Conservation (phyloP, 1,140 invertebrate genomes). For the Metaphire vulgaris region DNA sequence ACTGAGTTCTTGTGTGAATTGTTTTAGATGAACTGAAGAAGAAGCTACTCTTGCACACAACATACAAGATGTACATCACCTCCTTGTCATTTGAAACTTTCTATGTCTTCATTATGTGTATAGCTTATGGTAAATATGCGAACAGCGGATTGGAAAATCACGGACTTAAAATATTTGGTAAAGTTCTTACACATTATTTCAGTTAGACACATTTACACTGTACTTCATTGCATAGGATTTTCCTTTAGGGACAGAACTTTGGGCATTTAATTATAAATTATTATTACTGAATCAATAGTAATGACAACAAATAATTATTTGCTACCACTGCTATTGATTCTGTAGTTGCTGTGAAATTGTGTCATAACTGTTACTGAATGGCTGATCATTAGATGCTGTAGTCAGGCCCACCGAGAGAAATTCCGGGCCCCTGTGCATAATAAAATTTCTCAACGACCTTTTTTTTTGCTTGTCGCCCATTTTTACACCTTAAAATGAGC, state of each 20-base stretch:
- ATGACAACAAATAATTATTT: not conserved
- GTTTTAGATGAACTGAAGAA: conserved; percentile 57
- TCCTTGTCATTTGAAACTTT: conserved; percentile 58
- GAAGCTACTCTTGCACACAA: conserved; percentile 72
- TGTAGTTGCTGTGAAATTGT: conserved; percentile 13
- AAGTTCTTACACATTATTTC: not conserved
- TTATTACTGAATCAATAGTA: not conserved
- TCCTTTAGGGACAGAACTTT: not conserved
- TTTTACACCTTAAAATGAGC: too few relatives aligned
- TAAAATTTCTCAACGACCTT: too few relatives aligned
- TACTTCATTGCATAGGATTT: not conserved
- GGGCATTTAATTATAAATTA: not conserved
- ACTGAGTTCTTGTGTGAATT: not conserved
- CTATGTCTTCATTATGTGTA: conserved; percentile 61
- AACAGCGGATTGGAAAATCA: conserved; percentile 59
- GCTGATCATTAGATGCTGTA: too few relatives aligned
- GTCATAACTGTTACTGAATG: too few relatives aligned
- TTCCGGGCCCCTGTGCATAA: too few relatives aligned
- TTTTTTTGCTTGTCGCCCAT: too few relatives aligned
- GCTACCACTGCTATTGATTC: not conserved
- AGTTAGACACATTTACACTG: not conserved
- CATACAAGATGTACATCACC: conserved; percentile 74
- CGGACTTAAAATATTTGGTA: conserved; percentile 11
- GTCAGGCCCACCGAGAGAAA: too few relatives aligned
- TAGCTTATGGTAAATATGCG: conserved; percentile 66